Conservation (phyloP, 64 coral and sea anemone species). For the Stichodactyla mertensii region DNA sequence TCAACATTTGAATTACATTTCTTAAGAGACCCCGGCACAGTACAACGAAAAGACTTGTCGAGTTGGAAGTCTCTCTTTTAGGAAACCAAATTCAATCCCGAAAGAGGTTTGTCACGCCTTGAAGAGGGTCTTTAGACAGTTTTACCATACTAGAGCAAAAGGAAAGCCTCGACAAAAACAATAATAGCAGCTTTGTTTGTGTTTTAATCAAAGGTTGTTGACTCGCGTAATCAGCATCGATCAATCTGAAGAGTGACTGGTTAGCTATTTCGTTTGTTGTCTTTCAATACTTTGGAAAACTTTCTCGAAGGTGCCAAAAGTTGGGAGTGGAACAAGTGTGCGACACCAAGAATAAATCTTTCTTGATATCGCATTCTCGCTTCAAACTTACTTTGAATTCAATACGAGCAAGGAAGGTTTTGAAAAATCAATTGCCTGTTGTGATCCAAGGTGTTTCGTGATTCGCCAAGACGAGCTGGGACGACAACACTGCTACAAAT, state of each 20-base stretch:
- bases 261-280: background rate
- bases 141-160: background rate
- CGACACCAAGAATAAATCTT: background rate
- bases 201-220: conserved; percentile 14
- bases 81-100: background rate
- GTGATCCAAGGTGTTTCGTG: background rate
- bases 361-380: background rate
- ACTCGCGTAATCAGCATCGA: background rate
- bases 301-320: background rate
- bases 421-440: background rate
- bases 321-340: background rate
- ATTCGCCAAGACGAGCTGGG: background rate
- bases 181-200: conserved; percentile 1
- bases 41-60: background rate
- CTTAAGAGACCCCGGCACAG: background rate
- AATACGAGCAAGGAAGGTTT: background rate
- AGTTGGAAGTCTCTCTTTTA: background rate
- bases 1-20: background rate
- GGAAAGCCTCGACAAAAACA: background rate
- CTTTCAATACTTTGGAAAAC: background rate
- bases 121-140: background rate
- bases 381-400: background rate
- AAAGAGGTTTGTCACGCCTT: background rate
- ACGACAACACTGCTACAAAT: background rate
- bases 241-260: background rate